Percentiles rank a stretch among this genome's conserved stretches.
Conservation (phyloP, 1,140 invertebrate species). For the Philotrypesis tridentata region DNA sequence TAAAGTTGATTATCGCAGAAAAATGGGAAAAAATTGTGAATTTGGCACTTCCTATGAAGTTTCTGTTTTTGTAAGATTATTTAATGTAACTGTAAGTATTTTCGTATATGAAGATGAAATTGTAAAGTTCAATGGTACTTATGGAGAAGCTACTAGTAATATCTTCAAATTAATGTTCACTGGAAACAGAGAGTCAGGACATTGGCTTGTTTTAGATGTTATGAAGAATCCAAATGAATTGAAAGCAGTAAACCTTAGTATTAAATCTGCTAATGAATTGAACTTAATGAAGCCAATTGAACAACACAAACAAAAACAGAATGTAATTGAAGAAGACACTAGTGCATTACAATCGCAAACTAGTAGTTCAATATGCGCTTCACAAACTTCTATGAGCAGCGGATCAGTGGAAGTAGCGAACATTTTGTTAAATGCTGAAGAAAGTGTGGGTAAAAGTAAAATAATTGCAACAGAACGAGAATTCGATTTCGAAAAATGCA, state of each 20-base stretch:
- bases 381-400: too few species aligned
- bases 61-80: not conserved
- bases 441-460: too few species aligned
- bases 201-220: not conserved
- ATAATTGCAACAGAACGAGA: too few species aligned
- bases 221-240: too few species aligned
- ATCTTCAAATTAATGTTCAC: not conserved
- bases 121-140: not conserved
- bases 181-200: not conserved
- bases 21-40: not conserved
- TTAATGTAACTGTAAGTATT: not conserved
- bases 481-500: too few species aligned
- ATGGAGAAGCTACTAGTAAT: not conserved
- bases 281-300: not conserved
- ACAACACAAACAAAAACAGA: too few species aligned
- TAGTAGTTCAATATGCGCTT: too few species aligned
- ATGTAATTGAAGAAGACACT: too few species aligned
- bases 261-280: too few species aligned
- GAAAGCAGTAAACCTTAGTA: not conserved
- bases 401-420: too few species aligned
- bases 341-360: too few species aligned
- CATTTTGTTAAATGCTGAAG: too few species aligned
- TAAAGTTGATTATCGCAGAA: not conserved
- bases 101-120: not conserved
- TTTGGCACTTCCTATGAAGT: slow-evolving; percentile 25